A percentile compares a stretch with the other conserved stretches of the same genome.
Evolutionary conservation across 2,888 invertebrate species (phyloP).

Genomic region (Perizoma flavofasciatum): DNA sequence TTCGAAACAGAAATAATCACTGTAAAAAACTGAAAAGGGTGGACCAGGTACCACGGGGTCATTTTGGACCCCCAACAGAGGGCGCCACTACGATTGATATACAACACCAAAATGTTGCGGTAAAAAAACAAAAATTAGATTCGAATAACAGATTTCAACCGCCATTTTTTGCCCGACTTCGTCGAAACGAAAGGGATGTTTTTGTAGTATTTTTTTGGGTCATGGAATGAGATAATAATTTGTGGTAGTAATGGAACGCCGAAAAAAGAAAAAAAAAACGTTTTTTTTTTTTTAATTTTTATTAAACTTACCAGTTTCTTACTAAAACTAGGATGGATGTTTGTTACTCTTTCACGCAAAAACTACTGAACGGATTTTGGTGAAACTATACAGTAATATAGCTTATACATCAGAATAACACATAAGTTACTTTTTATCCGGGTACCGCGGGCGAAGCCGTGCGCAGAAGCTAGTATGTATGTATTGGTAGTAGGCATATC

Average conservation of each 20-base stretch:
- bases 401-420: too few relatives aligned
- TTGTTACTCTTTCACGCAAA: too few relatives aligned
- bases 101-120: constrained; percentile 13
- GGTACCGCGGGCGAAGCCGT: too few relatives aligned
- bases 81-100: constrained; percentile 24
- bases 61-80: constrained; percentile 23
- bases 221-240: constrained; percentile 13
- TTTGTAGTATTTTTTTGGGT: constrained; percentile 8
- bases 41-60: constrained; percentile 2
- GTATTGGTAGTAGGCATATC: too few relatives aligned
- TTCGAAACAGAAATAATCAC: neutral
- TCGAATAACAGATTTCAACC: constrained; percentile 18
- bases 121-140: constrained; percentile 7
- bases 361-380: too few relatives aligned
- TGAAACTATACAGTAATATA: too few relatives aligned
- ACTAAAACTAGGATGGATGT: too few relatives aligned
- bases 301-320: too few relatives aligned
- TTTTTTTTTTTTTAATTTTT: too few relatives aligned
- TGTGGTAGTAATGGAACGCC: constrained; percentile 1
- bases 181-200: constrained; percentile 13
- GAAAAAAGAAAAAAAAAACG: too few relatives aligned
- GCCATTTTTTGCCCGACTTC: constrained; percentile 16
- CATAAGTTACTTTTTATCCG: too few relatives aligned
- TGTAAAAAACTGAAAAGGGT: constrained; percentile 11
- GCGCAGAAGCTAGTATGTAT: too few relatives aligned